phyloP scores from a whole-genome alignment of 2,888 invertebrate genomes.

The Clistopyga incitator region DNA sequence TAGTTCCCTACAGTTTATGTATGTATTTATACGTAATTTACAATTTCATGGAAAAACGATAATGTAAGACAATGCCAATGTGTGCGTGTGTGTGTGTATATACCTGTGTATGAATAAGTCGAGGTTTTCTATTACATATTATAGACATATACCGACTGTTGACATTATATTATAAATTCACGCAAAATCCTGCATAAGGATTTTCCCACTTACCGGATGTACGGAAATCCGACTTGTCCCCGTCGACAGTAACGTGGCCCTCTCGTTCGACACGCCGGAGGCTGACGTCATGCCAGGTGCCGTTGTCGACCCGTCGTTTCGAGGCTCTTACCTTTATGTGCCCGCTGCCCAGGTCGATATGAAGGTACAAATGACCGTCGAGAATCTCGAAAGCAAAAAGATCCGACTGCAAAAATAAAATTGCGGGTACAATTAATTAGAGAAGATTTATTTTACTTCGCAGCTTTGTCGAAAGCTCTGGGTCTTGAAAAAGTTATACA shows the following conservation, averaged over 20 bases:
- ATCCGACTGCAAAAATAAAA: conserved; percentile 88
- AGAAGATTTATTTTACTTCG: background rate
- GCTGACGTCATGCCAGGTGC: conserved; percentile 96
- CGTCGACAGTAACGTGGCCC: conserved; percentile 95
- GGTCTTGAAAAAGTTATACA: background rate
- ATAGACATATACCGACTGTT: conserved; percentile 1
- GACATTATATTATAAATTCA: background rate
- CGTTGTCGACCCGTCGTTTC: conserved; percentile 93
- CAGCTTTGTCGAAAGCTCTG: no score
- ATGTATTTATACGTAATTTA: background rate
- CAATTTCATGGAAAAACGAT: background rate
- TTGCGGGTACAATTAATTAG: background rate
- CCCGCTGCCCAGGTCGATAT: conserved; percentile 96
- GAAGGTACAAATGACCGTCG: conserved; percentile 96
- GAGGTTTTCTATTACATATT: background rate
- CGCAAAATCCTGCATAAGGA: background rate
- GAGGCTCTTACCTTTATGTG: conserved; percentile 94
- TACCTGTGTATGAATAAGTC: background rate
- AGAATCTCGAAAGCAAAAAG: conserved; percentile 97
- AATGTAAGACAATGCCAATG: background rate
- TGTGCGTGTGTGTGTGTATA: background rate
- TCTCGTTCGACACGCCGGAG: conserved; percentile 93
- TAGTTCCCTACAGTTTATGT: background rate
- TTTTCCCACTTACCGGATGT: conserved; percentile 88
- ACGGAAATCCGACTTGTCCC: conserved; percentile 94